phyloP scores from a whole-genome alignment of 2,113 vertebrate genomes.

The Phocoena phocoena region DNA sequence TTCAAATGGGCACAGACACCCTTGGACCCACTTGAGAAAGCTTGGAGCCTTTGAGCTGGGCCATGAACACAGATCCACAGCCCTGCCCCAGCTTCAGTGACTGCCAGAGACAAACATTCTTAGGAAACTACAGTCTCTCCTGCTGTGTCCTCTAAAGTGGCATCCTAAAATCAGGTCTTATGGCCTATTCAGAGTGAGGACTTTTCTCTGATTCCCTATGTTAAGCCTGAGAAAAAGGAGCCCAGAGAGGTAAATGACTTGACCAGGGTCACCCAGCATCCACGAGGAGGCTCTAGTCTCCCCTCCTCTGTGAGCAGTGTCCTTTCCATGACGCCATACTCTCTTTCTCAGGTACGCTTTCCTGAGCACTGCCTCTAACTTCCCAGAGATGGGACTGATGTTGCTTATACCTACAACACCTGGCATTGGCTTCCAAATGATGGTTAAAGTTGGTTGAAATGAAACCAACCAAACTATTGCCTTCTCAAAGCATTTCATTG shows the following conservation, averaged over 20 bases:
- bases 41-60: neutral
- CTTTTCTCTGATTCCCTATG: neutral
- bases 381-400: neutral
- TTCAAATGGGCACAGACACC: neutral
- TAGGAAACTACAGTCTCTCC: neutral
- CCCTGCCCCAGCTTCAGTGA: neutral
- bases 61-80: neutral
- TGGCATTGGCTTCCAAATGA: neutral
- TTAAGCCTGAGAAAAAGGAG: neutral
- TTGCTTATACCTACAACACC: neutral
- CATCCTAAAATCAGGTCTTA: neutral
- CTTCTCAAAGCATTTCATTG: neutral
- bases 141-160: neutral
- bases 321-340: fast-evolving
- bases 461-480: neutral
- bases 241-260: neutral
- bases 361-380: neutral
- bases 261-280: neutral
- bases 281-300: neutral
- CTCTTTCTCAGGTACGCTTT: too few species aligned
- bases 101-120: neutral
- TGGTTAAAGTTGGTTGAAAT: neutral
- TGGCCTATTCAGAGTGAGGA: neutral
- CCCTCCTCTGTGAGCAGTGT: neutral
- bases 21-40: neutral